phyloP scores from a whole-genome alignment of 2,113 vertebrate species.

The Cisticola juncidis region DNA sequence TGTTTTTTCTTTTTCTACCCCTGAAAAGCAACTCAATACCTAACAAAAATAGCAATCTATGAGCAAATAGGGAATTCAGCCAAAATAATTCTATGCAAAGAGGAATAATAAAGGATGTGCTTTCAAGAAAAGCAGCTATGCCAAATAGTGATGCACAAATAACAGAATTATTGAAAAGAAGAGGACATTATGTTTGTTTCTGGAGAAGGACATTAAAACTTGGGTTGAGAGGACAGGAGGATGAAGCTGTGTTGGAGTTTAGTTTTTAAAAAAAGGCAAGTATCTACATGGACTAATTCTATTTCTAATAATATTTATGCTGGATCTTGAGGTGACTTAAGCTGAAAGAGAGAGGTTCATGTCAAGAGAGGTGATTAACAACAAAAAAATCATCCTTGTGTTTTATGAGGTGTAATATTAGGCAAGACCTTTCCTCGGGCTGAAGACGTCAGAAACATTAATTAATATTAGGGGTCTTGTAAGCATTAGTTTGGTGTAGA shows the following conservation, averaged over 20 bases:
- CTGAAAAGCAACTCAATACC: background rate
- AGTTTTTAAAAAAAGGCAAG: background rate
- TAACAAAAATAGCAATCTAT: background rate
- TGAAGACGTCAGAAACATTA: constrained; percentile 1
- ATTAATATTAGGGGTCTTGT: background rate
- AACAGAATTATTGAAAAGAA: constrained; percentile 7
- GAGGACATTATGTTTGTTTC: background rate
- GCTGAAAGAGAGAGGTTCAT: background rate
- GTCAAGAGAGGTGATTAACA: background rate
- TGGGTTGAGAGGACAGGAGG: background rate
- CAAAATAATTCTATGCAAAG: background rate
- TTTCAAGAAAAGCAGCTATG: background rate
- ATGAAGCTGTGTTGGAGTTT: background rate
- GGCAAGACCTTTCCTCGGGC: background rate
- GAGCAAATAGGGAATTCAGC: background rate
- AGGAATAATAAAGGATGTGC: background rate
- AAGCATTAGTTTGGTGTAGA: background rate
- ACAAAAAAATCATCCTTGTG: background rate
- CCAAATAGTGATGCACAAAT: background rate
- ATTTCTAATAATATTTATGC: constrained; percentile 19
- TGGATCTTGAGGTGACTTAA: background rate
- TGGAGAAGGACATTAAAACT: background rate
- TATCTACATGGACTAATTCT: background rate
- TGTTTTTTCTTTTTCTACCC: background rate
- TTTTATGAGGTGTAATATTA: constrained; percentile 7